Evolutionary conservation across 2,113 vertebrate species (phyloP).

Genomic region (Oriolus oriolus): DNA sequence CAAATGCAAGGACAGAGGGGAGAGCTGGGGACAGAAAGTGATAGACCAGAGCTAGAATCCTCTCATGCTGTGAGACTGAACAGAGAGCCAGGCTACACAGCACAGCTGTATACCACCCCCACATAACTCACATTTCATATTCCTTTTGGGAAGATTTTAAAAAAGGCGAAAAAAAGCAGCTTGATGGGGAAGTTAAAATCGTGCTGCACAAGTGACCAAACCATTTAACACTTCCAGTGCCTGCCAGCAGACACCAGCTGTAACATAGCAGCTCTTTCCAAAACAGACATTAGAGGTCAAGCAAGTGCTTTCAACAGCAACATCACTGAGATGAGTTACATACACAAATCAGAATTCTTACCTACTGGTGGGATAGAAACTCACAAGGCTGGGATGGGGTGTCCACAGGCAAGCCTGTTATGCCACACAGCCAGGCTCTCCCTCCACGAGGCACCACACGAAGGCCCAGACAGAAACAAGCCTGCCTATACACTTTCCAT

Average conservation of each 20-base stretch:
- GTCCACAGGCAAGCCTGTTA: rapidly evolving
- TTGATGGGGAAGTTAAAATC: not conserved
- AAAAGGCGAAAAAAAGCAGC: too few relatives aligned
- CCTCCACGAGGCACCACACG: rapidly evolving
- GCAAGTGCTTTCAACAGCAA: rapidly evolving
- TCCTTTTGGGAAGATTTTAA: not conserved
- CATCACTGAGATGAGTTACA: rapidly evolving
- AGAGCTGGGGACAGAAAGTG: not conserved
- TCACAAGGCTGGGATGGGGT: not conserved
- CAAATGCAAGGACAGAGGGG: not conserved
- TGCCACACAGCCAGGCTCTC: not conserved
- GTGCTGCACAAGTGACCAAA: not conserved
- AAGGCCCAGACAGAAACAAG: not conserved
- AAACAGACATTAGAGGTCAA: not conserved
- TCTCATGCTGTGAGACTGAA: rapidly evolving
- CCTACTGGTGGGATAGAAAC: rapidly evolving
- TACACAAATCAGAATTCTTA: not conserved
- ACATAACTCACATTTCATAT: not conserved
- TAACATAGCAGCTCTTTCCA: not conserved
- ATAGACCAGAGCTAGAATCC: not conserved
- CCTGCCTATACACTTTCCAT: rapidly evolving
- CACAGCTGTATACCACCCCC: not conserved
- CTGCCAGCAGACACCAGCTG: not conserved
- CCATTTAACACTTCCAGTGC: not conserved
- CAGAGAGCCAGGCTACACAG: not conserved